Evolutionary conservation across 1,140 invertebrate species (phyloP).

Genomic region (Ceratoteleas bidentatus): DNA sequence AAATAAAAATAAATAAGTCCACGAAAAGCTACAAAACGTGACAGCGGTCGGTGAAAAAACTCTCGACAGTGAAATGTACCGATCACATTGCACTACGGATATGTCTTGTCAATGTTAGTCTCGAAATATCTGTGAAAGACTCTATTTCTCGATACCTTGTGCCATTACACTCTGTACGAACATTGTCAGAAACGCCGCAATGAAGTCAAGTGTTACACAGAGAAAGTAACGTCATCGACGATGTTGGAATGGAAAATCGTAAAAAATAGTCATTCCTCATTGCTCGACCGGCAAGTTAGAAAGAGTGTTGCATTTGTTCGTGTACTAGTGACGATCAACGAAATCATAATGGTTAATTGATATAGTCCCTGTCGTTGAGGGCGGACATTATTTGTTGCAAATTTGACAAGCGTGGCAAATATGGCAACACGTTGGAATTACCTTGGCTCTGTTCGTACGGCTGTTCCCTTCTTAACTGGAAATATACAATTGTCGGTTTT

Average conservation of each 20-base stretch:
- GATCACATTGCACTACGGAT: too few relatives aligned
- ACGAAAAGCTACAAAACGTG: neutral
- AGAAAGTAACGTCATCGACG: conserved; percentile 6
- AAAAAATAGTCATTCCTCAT: conserved; percentile 18
- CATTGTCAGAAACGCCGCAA: conserved; percentile 9
- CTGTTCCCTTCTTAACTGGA: conserved; percentile 74
- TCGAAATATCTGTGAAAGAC: conserved; percentile 16
- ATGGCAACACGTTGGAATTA: conserved; percentile 75
- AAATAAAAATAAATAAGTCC: neutral
- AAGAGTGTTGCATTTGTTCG: conserved; percentile 3
- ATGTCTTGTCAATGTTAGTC: conserved; percentile 2
- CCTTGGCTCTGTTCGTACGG: conserved; percentile 72
- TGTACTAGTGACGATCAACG: conserved; percentile 15
- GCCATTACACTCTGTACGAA: conserved; percentile 47
- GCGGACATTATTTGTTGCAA: conserved; percentile 55
- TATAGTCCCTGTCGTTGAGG: conserved; percentile 61
- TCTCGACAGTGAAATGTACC: too few relatives aligned
- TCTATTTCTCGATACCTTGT: conserved; percentile 77
- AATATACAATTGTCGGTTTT: conserved; percentile 78
- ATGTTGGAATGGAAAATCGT: conserved; percentile 16
- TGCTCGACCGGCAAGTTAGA: neutral
- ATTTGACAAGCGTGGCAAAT: conserved; percentile 68
- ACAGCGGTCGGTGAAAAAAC: neutral
- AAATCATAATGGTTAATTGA: neutral
- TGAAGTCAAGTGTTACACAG: conserved; percentile 18